Conservation (phyloP, 2,113 vertebrate genomes). For the Campylomormyrus numenius region DNA sequence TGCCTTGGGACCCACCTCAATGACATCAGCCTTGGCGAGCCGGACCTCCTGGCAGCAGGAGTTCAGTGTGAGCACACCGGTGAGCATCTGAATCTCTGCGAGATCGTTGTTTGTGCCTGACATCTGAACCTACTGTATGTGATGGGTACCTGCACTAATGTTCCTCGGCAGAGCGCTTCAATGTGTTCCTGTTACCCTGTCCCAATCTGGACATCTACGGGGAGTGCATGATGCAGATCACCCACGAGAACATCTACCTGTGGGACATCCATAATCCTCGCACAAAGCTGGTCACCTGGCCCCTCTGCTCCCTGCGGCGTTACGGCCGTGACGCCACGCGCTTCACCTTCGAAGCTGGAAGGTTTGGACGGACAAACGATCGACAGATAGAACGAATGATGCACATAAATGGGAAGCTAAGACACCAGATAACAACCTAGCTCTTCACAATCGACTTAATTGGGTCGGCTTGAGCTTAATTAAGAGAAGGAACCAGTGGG, state of each 20-base stretch:
- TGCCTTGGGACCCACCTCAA: constrained; percentile 78
- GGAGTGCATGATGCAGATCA: constrained; percentile 95
- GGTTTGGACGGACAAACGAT: constrained; percentile 57
- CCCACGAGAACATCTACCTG: constrained; percentile 95
- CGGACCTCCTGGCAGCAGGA: constrained; percentile 88
- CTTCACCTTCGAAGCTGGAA: constrained; percentile 90
- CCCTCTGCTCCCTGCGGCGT: constrained; percentile 84
- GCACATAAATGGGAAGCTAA: not conserved
- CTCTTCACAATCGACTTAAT: not conserved
- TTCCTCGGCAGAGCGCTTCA: constrained; percentile 75
- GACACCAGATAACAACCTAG: not conserved
- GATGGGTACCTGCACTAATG: not conserved
- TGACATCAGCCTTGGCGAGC: constrained; percentile 89
- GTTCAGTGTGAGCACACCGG: constrained; percentile 93
- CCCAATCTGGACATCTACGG: constrained; percentile 91
- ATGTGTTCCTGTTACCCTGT: constrained; percentile 85
- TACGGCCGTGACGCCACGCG: constrained; percentile 83
- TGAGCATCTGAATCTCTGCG: constrained; percentile 33
- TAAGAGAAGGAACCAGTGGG: not conserved
- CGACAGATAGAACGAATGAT: not conserved
- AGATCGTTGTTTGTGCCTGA: not conserved
- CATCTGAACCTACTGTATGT: not conserved
- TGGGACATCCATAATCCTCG: constrained; percentile 92
- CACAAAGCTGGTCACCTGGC: constrained; percentile 88
- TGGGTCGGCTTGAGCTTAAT: not conserved